Evolutionary conservation across 2,888 invertebrate species (phyloP), one percentile per base, ranked within the genome.

Genomic region (Drosophila glabriapex): DNA sequence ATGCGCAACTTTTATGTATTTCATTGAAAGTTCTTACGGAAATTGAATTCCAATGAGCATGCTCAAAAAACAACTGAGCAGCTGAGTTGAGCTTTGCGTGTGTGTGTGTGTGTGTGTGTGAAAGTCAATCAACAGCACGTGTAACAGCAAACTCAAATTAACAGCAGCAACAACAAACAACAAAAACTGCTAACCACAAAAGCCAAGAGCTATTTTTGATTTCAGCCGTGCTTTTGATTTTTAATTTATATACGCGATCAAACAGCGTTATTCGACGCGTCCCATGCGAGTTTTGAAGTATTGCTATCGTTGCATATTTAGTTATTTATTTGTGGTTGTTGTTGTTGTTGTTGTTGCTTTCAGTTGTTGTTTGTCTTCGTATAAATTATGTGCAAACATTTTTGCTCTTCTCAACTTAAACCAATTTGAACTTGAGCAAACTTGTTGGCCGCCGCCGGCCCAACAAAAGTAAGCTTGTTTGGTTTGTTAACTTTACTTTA

Each of bases 81-180:
- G 67, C 67, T 49, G 46, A 49, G 66, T 14, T 53, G 25, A 35
- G 29, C 46, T 66, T 58, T 43, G 16, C 10, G 14, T 9, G 28
- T 52, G 33, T 53, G 52, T 55, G 55, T 53, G 52, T 55, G 55
- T 22, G 37, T 73, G 61, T 86, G 80, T 82, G 89, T 76, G 78
- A 86, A 86, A 86, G 87, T 84, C 78, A 90, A 87, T 87, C 83
- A 90, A 77, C 81, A 90, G 90, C 87, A 87, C 87, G 87, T 88
- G 87, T 88, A 85, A 83, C 68, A 22, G 12, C 50, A 68, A 68
- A 62, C 39, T 35, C 4, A 59, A 37, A 76, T 59, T 56, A 39
- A 53, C 31, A 53, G 25, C 54, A 73, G 64, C 41, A 49, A 61
- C 58, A 63, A 63, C 49, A 29, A 63, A 63, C 49, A 29, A 68